Evolutionary conservation across 2,888 invertebrate species (phyloP).

Genomic region (Drosophila mettleri): DNA sequence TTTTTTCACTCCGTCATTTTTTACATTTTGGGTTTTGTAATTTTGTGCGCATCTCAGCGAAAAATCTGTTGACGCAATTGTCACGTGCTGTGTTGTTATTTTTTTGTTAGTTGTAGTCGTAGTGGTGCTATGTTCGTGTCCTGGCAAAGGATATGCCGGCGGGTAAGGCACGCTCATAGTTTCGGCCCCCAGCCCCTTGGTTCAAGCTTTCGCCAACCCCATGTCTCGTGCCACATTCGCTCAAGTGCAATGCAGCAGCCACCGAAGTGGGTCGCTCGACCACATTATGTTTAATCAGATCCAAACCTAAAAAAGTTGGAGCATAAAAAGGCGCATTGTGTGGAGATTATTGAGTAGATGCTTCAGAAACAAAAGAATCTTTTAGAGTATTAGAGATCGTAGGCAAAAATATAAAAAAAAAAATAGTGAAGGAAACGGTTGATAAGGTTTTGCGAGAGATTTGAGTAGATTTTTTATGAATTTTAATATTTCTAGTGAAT

Average conservation of each 20-base stretch:
- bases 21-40: slow-evolving; percentile 39
- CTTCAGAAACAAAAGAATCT: neutral
- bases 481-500: neutral
- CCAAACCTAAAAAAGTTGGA: slow-evolving; percentile 22
- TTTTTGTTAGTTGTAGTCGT: slow-evolving; percentile 15
- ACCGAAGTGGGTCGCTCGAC: slow-evolving; percentile 46
- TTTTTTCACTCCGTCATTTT: neutral
- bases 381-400: neutral
- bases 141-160: slow-evolving; percentile 62
- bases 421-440: neutral
- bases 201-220: neutral
- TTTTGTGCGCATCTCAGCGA: slow-evolving; percentile 79
- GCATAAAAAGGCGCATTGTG: slow-evolving; percentile 16
- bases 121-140: slow-evolving; percentile 43
- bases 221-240: slow-evolving; percentile 66
- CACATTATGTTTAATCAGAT: slow-evolving; percentile 52
- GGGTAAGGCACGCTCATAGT: slow-evolving; percentile 61
- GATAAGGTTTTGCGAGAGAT: neutral
- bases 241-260: slow-evolving; percentile 63
- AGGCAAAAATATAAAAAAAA: neutral
- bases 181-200: slow-evolving; percentile 2
- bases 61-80: slow-evolving; percentile 80
- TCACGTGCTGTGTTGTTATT: slow-evolving; percentile 67
- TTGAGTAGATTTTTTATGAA: neutral
- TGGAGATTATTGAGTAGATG: neutral